Percentiles rank a stretch among this genome's conserved stretches.
Conservation (phyloP, 2,888 invertebrate species). For the Platycheirus albimanus region DNA sequence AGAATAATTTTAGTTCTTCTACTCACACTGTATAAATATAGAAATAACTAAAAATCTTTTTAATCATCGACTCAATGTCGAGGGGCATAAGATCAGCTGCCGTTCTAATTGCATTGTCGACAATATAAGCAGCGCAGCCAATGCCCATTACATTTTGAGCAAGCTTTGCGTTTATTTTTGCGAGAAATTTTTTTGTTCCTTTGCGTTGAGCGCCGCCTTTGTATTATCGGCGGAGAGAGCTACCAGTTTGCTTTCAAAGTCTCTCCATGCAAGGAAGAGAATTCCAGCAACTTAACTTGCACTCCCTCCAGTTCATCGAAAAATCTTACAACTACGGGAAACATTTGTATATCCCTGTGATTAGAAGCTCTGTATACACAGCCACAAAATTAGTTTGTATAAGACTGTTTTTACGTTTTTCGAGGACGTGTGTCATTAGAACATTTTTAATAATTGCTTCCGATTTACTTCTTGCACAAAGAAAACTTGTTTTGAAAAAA, state of each 20-base stretch:
- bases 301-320: conserved; percentile 7
- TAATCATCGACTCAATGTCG: conserved; percentile 11
- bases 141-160: conserved; percentile 17
- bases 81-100: conserved; percentile 24
- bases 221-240: conserved; percentile 24
- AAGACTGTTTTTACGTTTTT: neutral
- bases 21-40: too few species aligned
- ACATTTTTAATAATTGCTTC: too few species aligned
- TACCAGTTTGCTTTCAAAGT: too few species aligned
- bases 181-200: conserved; percentile 13
- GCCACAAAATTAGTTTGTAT: conserved; percentile 13
- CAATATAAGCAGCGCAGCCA: conserved; percentile 30
- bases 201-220: conserved; percentile 16
- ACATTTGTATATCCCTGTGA: conserved; percentile 19
- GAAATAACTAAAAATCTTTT: too few species aligned
- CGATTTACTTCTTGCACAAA: too few species aligned
- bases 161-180: conserved; percentile 18
- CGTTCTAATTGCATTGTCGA: too few species aligned
- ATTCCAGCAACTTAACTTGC: too few species aligned
- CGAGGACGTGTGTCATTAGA: too few species aligned
- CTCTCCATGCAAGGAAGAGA: conserved; percentile 13
- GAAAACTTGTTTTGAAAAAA: too few species aligned
- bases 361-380: conserved; percentile 27
- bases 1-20: too few species aligned
- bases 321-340: conserved; percentile 8